Percentiles rank a stretch among this genome's conserved stretches.
phyloP scores from a whole-genome alignment of 2,113 vertebrate genomes.

The Petaurus breviceps region DNA sequence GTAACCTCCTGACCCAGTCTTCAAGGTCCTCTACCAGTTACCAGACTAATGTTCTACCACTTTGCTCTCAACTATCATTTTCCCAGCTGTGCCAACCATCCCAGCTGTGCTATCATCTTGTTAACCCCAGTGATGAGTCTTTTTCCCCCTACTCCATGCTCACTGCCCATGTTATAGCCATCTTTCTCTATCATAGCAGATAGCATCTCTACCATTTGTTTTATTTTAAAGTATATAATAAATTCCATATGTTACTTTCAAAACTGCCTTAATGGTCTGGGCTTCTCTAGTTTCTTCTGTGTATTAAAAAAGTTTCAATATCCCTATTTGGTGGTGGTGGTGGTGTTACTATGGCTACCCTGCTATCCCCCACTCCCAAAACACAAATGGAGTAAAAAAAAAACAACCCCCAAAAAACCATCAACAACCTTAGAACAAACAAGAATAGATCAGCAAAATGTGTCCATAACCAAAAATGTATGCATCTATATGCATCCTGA shows the following conservation, averaged over 20 bases:
- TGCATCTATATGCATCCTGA: not conserved
- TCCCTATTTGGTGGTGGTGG: not conserved
- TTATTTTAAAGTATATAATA: not conserved
- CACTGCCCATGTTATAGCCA: not conserved
- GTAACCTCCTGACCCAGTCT: not conserved
- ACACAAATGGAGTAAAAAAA: not conserved
- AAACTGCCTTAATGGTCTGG: not conserved
- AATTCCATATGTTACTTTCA: not conserved
- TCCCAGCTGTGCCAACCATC: not conserved
- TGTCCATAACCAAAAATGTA: not conserved
- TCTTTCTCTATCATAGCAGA: not conserved
- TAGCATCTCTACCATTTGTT: not conserved
- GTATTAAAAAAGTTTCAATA: not conserved
- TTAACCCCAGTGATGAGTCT: not conserved
- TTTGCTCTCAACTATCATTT: not conserved
- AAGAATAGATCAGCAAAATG: not conserved
- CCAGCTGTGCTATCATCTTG: not conserved
- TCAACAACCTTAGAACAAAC: not conserved
- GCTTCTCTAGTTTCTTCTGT: not conserved
- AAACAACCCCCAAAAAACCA: no score
- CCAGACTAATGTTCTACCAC: not conserved
- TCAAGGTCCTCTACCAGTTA: not conserved
- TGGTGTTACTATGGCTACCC: not conserved
- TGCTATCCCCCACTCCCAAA: not conserved
- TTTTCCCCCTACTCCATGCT: not conserved